These are phyloP conservation scores for Baronia brevicornis DNA, from an alignment of 2,888 invertebrate species.

Conservation along the genomic window DNA sequence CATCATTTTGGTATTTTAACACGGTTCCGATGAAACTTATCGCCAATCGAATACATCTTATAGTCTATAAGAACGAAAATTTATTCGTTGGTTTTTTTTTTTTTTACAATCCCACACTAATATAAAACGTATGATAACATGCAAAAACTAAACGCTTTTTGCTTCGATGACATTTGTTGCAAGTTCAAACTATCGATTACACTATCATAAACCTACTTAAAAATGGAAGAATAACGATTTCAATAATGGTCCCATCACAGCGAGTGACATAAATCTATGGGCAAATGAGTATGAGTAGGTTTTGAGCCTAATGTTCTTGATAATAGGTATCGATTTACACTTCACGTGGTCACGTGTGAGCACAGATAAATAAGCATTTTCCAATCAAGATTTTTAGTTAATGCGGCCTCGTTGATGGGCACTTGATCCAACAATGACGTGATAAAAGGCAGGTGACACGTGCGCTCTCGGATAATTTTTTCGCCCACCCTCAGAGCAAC, in stretches of 20 bases:
- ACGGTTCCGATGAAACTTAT: constrained; percentile 14
- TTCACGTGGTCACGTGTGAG: too few species aligned
- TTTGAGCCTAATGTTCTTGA: constrained; percentile 16
- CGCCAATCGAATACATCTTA: constrained; percentile 9
- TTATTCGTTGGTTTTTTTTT: constrained; percentile 10
- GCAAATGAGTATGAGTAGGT: too few species aligned
- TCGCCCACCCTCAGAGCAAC: constrained; percentile 45
- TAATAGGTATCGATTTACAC: constrained; percentile 7
- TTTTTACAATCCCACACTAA: constrained; percentile 15
- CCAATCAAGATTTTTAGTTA: constrained; percentile 32
- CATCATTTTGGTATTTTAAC: constrained; percentile 10
- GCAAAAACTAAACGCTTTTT: constrained; percentile 3
- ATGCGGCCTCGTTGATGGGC: constrained; percentile 30
- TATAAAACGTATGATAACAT: constrained; percentile 5
- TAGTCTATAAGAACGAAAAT: constrained; percentile 4
- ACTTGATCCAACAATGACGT: constrained; percentile 38
- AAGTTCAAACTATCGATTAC: neutral
- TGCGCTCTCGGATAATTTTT: constrained; percentile 42
- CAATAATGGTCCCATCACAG: too few species aligned
- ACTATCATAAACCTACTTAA: neutral
- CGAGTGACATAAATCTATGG: too few species aligned
- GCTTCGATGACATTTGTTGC: neutral
- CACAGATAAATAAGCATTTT: constrained; percentile 21
- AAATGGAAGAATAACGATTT: too few species aligned
- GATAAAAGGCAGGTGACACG: constrained; percentile 60